Conservation (phyloP, 2,797 vertebrate species). For the Mus caroli region DNA sequence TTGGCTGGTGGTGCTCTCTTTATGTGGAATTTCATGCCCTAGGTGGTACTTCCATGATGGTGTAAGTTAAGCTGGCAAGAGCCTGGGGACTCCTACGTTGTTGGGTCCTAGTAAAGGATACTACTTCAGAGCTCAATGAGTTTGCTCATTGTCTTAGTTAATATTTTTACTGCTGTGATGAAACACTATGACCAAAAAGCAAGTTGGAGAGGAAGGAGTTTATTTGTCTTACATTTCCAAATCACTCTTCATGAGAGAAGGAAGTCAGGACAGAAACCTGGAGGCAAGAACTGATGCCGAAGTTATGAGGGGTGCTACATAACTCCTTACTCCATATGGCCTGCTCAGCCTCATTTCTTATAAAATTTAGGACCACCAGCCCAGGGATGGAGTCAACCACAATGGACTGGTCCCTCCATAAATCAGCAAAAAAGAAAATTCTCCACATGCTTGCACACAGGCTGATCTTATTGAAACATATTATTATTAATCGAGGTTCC, state of each 20-base stretch:
- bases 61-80: background rate
- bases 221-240: background rate
- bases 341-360: background rate
- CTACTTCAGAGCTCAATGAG: background rate
- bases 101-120: background rate
- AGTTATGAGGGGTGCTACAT: background rate
- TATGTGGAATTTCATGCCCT: background rate
- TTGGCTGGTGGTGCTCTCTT: background rate
- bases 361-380: background rate
- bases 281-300: background rate
- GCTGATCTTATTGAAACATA: background rate
- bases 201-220: background rate
- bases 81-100: background rate
- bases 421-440: background rate
- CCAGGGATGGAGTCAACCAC: background rate
- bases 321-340: too few species aligned
- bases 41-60: background rate
- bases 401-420: background rate
- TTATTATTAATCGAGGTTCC: background rate
- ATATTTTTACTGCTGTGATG: background rate
- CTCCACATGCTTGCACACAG: background rate
- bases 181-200: background rate
- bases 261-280: background rate
- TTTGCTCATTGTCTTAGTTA: background rate
- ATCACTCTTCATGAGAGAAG: background rate